Evolutionary conservation across 2,888 invertebrate species (phyloP), one percentile per base, ranked within the genome.

Genomic region (Dysmachus trigonus): DNA sequence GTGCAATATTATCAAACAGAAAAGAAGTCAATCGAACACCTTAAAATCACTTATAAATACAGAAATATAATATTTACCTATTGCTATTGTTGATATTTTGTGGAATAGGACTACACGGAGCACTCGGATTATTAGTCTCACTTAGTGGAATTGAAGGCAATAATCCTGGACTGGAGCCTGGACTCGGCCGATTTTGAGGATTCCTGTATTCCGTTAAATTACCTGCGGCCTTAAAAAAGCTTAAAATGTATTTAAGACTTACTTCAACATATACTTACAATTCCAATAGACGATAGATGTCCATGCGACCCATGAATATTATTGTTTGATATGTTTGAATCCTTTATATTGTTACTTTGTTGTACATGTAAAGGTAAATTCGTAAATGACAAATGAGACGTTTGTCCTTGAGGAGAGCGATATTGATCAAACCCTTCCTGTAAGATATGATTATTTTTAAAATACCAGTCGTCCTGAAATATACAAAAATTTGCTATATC

Each of bases 161-260:
- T 89, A 92, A 88, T 86, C 94, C 93, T 5, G 94, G 94, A 47
- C 93, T 93, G 71, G 93, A 93, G 87, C 94, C 93, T 13, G 94
- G 94, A 91, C 94, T 94, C 83, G 94, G 94, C 88, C 94, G 91
- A 88, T 93, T 93, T 77, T 89, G 88, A 35, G 93, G 93, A 91
- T 93, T 94, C 88, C 94, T 91, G 89, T 94, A 94, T 87, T 93
- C 93, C 51, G 92, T 91, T 77, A 92, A 89, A 88, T 91, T 91
- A 90, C 92, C 92, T 89, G 90, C 89, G 47, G 85, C 51, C 85
- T 85, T 38, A 51, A 3, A 53, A 86, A 72, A 73, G 62, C 38
- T 27, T 31, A 38, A 79, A 74, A 73, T 81, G 30, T 30, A 71
- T 27, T 71, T 62, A 7, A 18, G 33, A 13, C 13, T 62, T 15